A percentile compares a stretch with the other conserved stretches of the same genome.
phyloP scores from a whole-genome alignment of 1,140 invertebrate species.

The Oppia nitens region DNA sequence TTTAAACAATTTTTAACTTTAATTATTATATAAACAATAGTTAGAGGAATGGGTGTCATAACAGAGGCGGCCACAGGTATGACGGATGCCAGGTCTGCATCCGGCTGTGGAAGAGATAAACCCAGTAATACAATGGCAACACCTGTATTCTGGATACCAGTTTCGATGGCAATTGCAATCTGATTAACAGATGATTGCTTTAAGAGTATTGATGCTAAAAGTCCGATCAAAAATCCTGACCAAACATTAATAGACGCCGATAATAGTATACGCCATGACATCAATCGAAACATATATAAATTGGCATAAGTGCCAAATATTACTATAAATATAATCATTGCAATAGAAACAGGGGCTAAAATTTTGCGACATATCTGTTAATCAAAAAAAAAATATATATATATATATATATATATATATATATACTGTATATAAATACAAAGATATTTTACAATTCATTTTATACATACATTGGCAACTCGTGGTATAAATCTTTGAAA shows the following conservation, averaged over 20 bases:
- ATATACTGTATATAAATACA: no score
- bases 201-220: constrained; percentile 38
- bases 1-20: background rate
- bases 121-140: constrained; percentile 66
- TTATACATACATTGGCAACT: constrained; percentile 32
- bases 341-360: constrained; percentile 64
- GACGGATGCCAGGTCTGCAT: constrained; percentile 30
- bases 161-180: constrained; percentile 76
- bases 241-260: constrained; percentile 69
- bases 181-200: constrained; percentile 45
- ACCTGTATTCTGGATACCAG: constrained; percentile 86
- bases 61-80: constrained; percentile 72
- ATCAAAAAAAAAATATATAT: background rate
- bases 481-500: constrained; percentile 39
- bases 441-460: constrained; percentile 16
- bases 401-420: constrained; percentile 4
- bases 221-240: constrained; percentile 64
- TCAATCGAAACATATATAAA: constrained; percentile 72
- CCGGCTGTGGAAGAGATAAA: constrained; percentile 31
- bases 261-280: constrained; percentile 60
- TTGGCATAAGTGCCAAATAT: constrained; percentile 82
- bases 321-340: constrained; percentile 68
- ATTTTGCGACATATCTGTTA: constrained; percentile 47
- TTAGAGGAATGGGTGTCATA: constrained; percentile 77
- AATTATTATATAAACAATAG: constrained; percentile 15